phyloP scores from a whole-genome alignment of 53 echinoderm and acorn worm species.

The Pentamera pediparva region DNA sequence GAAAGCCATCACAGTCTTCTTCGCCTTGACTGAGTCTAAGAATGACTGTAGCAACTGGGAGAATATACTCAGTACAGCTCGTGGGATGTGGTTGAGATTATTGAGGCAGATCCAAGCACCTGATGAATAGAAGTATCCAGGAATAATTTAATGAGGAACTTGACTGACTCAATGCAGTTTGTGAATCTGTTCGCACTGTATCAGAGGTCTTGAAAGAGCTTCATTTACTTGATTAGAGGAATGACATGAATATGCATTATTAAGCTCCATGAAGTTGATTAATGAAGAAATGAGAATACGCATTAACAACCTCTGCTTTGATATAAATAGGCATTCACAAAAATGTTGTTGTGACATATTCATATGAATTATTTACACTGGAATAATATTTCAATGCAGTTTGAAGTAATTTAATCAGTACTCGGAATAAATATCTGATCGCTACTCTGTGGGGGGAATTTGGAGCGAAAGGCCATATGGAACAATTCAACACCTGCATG shows the following conservation, averaged over 20 bases:
- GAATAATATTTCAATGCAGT: no score
- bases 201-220: neutral
- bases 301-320: no score
- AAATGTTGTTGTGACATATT: no score
- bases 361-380: no score
- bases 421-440: no score
- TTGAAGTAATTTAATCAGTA: no score
- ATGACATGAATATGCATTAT: neutral
- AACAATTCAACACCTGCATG: no score
- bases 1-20: constrained; percentile 61
- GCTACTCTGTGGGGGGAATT: no score
- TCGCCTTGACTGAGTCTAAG: constrained; percentile 58
- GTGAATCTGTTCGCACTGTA: no score
- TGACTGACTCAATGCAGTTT: no score
- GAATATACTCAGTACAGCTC: constrained; percentile 72
- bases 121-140: neutral
- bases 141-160: neutral
- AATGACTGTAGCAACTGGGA: constrained; percentile 66
- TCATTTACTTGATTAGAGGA: neutral
- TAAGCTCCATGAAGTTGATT: neutral
- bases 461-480: no score
- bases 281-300: neutral
- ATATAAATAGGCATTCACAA: no score
- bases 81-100: constrained; percentile 72
- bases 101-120: constrained; percentile 97